Conservation (phyloP, 2,113 vertebrate genomes). For the Pterophyllum scalare region DNA sequence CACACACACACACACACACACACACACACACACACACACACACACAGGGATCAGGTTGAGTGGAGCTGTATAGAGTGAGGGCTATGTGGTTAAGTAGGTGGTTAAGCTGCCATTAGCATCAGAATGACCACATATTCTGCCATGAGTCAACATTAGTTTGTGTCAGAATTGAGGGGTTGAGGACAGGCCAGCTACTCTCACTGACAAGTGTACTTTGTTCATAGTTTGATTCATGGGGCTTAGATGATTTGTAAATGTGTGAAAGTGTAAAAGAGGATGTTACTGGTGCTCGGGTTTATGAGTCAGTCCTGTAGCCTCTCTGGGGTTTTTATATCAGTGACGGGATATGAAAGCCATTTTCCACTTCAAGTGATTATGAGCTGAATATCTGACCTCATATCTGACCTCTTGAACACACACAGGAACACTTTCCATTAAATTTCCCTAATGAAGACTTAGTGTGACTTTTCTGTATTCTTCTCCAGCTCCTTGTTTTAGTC, state of each 20-base stretch:
- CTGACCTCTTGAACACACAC: background rate
- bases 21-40: constrained; percentile 24
- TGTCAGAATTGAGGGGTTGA: constrained; percentile 68
- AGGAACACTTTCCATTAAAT: background rate
- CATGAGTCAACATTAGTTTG: constrained; percentile 81
- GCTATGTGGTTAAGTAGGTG: constrained; percentile 78
- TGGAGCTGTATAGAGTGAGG: constrained; percentile 65
- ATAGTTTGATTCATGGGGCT: constrained; percentile 4
- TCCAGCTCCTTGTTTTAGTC: too few species aligned
- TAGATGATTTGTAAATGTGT: constrained; percentile 3
- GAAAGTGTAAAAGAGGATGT: background rate
- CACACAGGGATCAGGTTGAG: constrained; percentile 44
- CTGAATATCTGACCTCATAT: fast-evolving
- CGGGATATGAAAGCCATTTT: background rate
- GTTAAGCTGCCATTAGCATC: constrained; percentile 80
- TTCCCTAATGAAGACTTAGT: too few species aligned
- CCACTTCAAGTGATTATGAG: background rate
- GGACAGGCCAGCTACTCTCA: constrained; percentile 50
- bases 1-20: background rate
- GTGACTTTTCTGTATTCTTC: background rate
- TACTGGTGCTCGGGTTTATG: background rate
- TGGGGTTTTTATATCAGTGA: background rate
- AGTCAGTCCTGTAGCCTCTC: background rate
- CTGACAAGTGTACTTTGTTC: constrained; percentile 47
- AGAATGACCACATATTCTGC: constrained; percentile 78